Percentiles rank a stretch among this genome's conserved stretches.
phyloP scores from a whole-genome alignment of 2,888 invertebrate species.

The Nomada goodeniana region DNA sequence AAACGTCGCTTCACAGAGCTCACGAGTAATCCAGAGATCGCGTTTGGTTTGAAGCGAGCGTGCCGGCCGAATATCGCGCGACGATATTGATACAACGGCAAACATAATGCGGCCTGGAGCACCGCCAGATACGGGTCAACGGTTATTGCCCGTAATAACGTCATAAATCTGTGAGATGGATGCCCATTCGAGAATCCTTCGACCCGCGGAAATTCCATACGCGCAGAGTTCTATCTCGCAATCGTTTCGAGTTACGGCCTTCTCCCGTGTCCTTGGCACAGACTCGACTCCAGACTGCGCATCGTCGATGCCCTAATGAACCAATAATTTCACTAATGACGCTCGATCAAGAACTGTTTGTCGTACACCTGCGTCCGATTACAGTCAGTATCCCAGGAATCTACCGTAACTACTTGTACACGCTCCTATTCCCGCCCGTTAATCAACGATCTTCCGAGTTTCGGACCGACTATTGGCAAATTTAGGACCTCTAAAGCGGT shows the following conservation, averaged over 20 bases:
- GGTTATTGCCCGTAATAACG: constrained; percentile 61
- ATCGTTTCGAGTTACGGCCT: constrained; percentile 18
- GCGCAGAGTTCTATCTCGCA: background rate
- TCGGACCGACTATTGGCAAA: constrained; percentile 14
- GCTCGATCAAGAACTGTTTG: constrained; percentile 68
- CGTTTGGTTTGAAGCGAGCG: constrained; percentile 55
- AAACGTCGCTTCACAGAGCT: background rate
- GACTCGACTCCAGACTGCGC: constrained; percentile 8
- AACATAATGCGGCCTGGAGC: constrained; percentile 65
- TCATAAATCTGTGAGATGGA: constrained; percentile 59
- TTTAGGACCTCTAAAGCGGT: background rate
- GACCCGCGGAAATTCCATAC: constrained; percentile 25
- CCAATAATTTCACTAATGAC: constrained; percentile 70
- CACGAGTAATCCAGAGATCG: constrained; percentile 25
- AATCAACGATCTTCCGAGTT: constrained; percentile 31
- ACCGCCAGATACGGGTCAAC: constrained; percentile 52
- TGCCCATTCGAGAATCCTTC: constrained; percentile 13
- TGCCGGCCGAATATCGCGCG: constrained; percentile 43
- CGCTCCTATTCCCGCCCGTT: constrained; percentile 27
- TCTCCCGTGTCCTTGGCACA: constrained; percentile 6
- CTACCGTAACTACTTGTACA: constrained; percentile 33
- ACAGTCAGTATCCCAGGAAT: constrained; percentile 39
- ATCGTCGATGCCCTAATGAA: constrained; percentile 64
- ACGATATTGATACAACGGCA: constrained; percentile 62
- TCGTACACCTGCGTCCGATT: constrained; percentile 60